Evolutionary conservation across 2,113 vertebrate genomes (phyloP), one percentile per base, ranked within the genome.

Genomic region (Peucedramus taeniatus): DNA sequence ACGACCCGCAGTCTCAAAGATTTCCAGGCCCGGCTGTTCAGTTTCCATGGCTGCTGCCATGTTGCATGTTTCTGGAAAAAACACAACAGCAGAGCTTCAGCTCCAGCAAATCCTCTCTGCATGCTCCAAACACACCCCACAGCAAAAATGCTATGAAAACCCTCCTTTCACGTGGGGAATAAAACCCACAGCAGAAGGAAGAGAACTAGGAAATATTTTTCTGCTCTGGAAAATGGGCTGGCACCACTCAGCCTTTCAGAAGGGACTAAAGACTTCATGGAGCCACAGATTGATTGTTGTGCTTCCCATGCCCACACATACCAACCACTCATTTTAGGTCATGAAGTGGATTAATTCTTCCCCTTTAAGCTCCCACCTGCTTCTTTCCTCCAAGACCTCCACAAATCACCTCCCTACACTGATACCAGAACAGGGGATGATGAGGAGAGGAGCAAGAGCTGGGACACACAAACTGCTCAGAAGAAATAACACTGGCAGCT

Each of bases 21-120:
- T 96, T 94, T 98, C 98, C 40, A 98, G 95, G 93, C 97, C 97
- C 63, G 97, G 97, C 94, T 98, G 98, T 94, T 98, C 98, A 97
- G 98, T 98, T 97, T 98, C 98, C 98, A 98, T 98, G 57, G 98
- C 98, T 97, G 98, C 98, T 97, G 98, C 98, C 98, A 98, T 98
- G 97, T 97, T 98, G 97, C 98, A 98, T 98, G 96, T 98, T 98
- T 96, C 98, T 98, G 92, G 91, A 92, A 97, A 97, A 91, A 93
- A 92, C 1, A 89, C 59, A 74, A 61, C 13, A 92, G 71, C 90
- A 47, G 39, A 75, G 45, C 70, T 33, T 97, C 88, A 96, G 72
- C 64, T 71, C 27, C 53, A 66, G 78, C 51, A 75, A 72, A 93
- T 9, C 19, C 21, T 27, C 40, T 3, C 61, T 70, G 65, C 45